Percentiles rank a stretch among this genome's conserved stretches.
These are phyloP conservation scores for rabbit (Oryctolagus cuniculus) DNA, from an alignment of 2,113 vertebrate genomes.

Conservation along the genomic window DNA sequence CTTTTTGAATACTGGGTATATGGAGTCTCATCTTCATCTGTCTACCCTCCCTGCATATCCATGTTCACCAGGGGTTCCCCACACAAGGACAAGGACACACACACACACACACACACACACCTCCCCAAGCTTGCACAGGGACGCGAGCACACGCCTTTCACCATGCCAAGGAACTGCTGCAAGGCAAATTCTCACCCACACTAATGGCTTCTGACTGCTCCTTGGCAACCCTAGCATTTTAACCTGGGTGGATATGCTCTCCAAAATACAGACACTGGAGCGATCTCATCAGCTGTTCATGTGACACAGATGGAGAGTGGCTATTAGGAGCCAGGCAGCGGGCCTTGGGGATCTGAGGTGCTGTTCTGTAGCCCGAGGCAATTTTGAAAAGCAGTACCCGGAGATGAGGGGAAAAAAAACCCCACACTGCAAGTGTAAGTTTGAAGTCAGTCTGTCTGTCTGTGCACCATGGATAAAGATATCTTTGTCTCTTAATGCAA, in stretches of 20 bases:
- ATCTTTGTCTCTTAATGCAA: constrained; percentile 87
- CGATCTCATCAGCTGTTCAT: constrained; percentile 95
- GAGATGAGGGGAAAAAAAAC: constrained; percentile 87
- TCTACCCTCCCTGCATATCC: constrained; percentile 77
- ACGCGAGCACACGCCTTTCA: constrained; percentile 89
- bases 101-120: neutral
- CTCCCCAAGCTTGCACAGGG: neutral
- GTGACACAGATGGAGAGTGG: constrained; percentile 96
- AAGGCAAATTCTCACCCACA: constrained; percentile 99
- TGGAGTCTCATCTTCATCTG: neutral
- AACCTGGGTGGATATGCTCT: constrained; percentile 98
- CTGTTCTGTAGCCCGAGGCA: constrained; percentile 98
- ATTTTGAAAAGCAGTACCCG: constrained; percentile 97
- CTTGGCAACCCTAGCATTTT: constrained; percentile 99
- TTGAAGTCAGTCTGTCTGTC: constrained; percentile 90
- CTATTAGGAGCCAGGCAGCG: constrained; percentile 98
- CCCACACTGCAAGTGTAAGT: constrained; percentile 88
- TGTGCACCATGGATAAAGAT: constrained; percentile 86
- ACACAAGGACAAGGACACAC: constrained; percentile 75
- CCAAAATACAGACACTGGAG: constrained; percentile 94
- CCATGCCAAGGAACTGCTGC: constrained; percentile 96
- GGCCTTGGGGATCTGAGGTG: constrained; percentile 99
- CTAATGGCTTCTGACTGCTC: constrained; percentile 99
- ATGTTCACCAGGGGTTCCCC: neutral
- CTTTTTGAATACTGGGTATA: constrained; percentile 1